These are phyloP conservation scores for Tribolium madens DNA, from an alignment of 1,140 invertebrate genomes.

Conservation along the genomic window DNA sequence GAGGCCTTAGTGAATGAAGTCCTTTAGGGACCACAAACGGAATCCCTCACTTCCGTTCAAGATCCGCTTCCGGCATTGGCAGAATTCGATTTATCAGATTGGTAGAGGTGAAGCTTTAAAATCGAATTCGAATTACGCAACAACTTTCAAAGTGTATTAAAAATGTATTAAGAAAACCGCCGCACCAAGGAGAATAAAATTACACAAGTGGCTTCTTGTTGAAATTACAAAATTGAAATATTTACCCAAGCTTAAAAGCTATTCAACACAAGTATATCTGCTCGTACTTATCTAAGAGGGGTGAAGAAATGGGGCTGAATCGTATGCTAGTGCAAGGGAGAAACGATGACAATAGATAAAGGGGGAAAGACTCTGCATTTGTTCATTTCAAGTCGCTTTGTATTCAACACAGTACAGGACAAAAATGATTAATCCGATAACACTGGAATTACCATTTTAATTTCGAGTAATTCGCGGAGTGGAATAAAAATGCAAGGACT, in stretches of 20 bases:
- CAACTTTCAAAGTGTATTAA: background rate
- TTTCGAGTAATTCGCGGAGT: constrained; percentile 12
- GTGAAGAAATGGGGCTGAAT: background rate
- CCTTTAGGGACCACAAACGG: constrained; percentile 31
- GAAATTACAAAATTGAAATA: constrained; percentile 34
- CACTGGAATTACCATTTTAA: constrained; percentile 35
- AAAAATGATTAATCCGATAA: constrained; percentile 38
- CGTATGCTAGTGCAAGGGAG: constrained; percentile 28
- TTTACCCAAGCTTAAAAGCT: background rate
- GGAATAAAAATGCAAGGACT: constrained; percentile 14
- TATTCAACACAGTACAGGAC: constrained; percentile 16
- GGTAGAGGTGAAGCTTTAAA: constrained; percentile 8
- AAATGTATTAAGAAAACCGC: background rate
- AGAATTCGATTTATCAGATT: constrained; percentile 35
- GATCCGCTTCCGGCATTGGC: constrained; percentile 27
- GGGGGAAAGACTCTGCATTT: constrained; percentile 15
- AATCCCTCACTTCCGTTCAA: constrained; percentile 29
- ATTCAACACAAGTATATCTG: constrained; percentile 18
- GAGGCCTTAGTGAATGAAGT: constrained; percentile 28
- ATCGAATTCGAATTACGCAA: background rate
- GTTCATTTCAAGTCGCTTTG: constrained; percentile 37
- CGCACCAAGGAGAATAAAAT: background rate
- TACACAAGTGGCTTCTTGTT: background rate
- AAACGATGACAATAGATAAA: constrained; percentile 31
- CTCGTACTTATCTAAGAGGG: constrained; percentile 12